Conservation (phyloP, 2,888 invertebrate species). For the Drosophila histrio region DNA sequence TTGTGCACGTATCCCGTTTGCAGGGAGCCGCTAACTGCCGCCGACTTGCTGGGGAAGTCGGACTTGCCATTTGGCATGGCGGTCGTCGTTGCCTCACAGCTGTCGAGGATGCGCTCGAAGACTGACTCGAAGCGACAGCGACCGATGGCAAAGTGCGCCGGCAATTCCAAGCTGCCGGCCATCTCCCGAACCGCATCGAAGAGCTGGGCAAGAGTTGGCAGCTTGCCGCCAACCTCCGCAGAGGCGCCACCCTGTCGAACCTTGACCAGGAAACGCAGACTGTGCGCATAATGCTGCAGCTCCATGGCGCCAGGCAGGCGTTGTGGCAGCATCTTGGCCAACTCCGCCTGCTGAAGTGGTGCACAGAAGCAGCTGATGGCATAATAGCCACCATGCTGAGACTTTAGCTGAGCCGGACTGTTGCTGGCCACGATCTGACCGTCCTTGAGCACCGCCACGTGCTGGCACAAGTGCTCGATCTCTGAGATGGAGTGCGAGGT, state of each 20-base stretch:
- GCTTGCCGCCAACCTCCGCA: neutral
- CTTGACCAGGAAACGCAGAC: constrained; percentile 80
- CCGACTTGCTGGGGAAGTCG: constrained; percentile 58
- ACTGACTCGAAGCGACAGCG: constrained; percentile 83
- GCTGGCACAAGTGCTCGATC: constrained; percentile 83
- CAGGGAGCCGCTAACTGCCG: constrained; percentile 61
- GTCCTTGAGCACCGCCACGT: constrained; percentile 83
- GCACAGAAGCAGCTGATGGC: constrained; percentile 81
- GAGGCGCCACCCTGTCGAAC: neutral
- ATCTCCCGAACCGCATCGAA: constrained; percentile 53
- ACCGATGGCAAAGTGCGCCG: constrained; percentile 78
- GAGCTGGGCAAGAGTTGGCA: constrained; percentile 74
- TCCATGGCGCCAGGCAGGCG: constrained; percentile 74
- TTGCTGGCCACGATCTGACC: constrained; percentile 83
- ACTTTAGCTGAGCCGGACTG: constrained; percentile 79
- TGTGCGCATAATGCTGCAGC: constrained; percentile 80
- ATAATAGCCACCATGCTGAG: constrained; percentile 82
- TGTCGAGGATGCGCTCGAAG: constrained; percentile 83
- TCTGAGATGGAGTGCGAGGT: constrained; percentile 84
- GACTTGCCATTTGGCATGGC: constrained; percentile 4
- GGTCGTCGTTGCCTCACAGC: constrained; percentile 32
- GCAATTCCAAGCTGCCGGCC: constrained; percentile 42
- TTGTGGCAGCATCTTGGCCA: constrained; percentile 75
- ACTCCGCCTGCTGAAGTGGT: constrained; percentile 64
- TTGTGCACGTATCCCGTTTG: constrained; percentile 80